Conservation (phyloP, 2,888 invertebrate genomes). For the Lutraria lutraria region DNA sequence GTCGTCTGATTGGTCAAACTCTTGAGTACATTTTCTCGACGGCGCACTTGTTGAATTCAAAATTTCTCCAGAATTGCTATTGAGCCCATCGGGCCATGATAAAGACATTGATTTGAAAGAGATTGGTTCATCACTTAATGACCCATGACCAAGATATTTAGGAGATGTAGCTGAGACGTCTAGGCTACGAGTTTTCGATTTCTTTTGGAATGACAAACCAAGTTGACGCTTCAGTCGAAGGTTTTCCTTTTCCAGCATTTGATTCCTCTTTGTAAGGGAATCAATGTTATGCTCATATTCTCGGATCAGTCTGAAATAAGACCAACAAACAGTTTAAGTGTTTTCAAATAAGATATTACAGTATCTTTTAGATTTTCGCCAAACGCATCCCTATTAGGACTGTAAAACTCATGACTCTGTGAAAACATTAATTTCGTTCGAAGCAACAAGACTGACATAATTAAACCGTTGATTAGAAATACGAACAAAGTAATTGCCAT, state of each 20-base stretch:
- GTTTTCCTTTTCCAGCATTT: constrained; percentile 2
- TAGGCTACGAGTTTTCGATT: not conserved
- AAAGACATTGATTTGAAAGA: not conserved
- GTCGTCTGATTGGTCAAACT: not conserved
- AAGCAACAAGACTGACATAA: too few relatives aligned
- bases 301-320: constrained; percentile 21
- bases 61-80: not conserved
- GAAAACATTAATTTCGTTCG: too few relatives aligned
- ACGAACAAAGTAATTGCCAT: too few relatives aligned
- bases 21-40: not conserved
- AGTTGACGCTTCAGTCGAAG: not conserved
- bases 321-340: not conserved
- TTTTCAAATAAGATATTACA: not conserved
- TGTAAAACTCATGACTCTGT: too few relatives aligned
- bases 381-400: too few relatives aligned
- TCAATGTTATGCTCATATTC: constrained; percentile 12
- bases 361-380: too few relatives aligned
- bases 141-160: not conserved
- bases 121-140: not conserved
- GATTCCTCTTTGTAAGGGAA: not conserved
- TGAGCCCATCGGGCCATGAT: not conserved
- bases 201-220: not conserved
- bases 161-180: not conserved
- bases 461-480: too few relatives aligned
- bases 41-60: not conserved